Percentiles rank a stretch among this genome's conserved stretches.
Evolutionary conservation across 2,888 invertebrate species (phyloP).

Genomic region (Nowickia ferox): DNA sequence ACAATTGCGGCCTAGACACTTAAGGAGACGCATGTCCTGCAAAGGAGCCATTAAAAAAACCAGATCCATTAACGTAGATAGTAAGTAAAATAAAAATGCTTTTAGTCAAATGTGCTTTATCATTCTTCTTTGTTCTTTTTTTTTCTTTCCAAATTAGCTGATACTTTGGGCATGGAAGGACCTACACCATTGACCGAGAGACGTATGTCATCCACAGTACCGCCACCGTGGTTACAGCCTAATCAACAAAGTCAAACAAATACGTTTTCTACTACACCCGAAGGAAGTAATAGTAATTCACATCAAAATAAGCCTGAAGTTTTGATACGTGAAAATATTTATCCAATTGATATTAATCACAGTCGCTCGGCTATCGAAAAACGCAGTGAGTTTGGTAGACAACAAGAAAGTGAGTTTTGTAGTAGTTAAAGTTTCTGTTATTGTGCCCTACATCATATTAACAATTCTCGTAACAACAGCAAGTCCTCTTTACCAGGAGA

Average conservation of each 20-base stretch:
- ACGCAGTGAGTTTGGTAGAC: constrained; percentile 81
- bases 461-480: background rate
- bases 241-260: constrained; percentile 78
- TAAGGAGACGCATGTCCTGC: constrained; percentile 92
- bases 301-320: constrained; percentile 51
- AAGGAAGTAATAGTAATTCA: constrained; percentile 76
- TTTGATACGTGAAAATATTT: constrained; percentile 81
- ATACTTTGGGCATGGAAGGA: constrained; percentile 91
- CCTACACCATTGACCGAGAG: constrained; percentile 84
- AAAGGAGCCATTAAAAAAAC: constrained; percentile 97
- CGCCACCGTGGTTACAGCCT: constrained; percentile 83
- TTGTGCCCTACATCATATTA: constrained; percentile 10
- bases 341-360: constrained; percentile 81
- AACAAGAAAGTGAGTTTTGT: constrained; percentile 81
- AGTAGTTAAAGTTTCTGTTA: constrained; percentile 49
- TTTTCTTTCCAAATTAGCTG: constrained; percentile 84
- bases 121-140: background rate
- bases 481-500: no score
- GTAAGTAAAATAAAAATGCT: constrained; percentile 85
- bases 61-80: constrained; percentile 95
- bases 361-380: constrained; percentile 80
- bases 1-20: constrained; percentile 84
- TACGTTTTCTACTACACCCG: constrained; percentile 81
- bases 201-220: constrained; percentile 84
- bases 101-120: background rate